phyloP scores from a whole-genome alignment of 2,113 vertebrate genomes.

The Elanoides forficatus region DNA sequence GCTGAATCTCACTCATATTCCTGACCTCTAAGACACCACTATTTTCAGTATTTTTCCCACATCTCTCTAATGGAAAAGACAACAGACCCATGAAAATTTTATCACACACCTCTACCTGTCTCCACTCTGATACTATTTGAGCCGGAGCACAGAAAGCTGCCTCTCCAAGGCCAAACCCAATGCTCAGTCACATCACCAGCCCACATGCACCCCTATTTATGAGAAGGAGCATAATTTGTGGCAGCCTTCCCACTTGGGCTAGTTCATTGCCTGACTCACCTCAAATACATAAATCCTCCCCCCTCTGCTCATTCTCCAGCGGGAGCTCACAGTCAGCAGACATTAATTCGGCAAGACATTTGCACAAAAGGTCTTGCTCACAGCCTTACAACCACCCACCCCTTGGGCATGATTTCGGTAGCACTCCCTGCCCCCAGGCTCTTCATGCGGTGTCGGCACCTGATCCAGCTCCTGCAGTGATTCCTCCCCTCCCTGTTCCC shows the following conservation, averaged over 20 bases:
- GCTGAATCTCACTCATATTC: background rate
- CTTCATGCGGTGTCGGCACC: accelerated
- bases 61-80: background rate
- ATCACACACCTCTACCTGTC: background rate
- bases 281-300: background rate
- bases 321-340: accelerated
- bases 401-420: accelerated
- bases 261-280: background rate
- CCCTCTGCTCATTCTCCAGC: accelerated
- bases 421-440: background rate
- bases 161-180: background rate
- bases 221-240: background rate
- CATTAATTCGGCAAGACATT: background rate
- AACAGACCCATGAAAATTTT: background rate
- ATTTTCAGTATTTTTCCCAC: background rate
- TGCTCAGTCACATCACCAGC: background rate
- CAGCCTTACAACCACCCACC: background rate
- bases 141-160: background rate
- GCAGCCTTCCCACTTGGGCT: background rate
- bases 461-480: accelerated
- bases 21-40: background rate
- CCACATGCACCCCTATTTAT: accelerated
- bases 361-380: background rate
- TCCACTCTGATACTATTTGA: background rate
- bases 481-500: background rate